Conservation (phyloP, 2,113 vertebrate species). For the Scomber japonicus region DNA sequence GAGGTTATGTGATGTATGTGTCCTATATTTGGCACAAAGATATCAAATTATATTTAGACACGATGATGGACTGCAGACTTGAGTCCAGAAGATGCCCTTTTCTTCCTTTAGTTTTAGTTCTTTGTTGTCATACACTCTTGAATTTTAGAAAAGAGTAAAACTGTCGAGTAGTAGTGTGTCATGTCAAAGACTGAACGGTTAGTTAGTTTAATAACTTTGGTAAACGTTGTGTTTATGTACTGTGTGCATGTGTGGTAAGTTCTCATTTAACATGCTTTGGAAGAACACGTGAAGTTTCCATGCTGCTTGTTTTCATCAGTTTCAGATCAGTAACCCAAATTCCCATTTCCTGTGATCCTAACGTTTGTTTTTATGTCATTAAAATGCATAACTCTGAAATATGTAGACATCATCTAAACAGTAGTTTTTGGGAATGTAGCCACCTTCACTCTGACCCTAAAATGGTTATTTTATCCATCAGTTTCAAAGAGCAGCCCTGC, state of each 20-base stretch:
- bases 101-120: background rate
- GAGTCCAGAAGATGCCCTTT: background rate
- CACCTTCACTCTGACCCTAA: no score
- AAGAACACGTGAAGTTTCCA: background rate
- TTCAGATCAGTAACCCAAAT: no score
- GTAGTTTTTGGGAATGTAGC: no score
- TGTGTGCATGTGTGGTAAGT: conserved; percentile 9
- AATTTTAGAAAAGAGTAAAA: conserved; percentile 15
- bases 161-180: conserved; percentile 8
- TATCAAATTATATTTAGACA: background rate
- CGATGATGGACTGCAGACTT: background rate
- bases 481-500: background rate
- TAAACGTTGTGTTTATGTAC: conserved; percentile 17
- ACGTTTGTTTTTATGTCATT: background rate
- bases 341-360: background rate
- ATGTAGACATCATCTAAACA: no score
- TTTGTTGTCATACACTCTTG: conserved; percentile 9
- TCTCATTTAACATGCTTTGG: conserved; percentile 2
- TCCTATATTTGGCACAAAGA: background rate
- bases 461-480: background rate
- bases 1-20: background rate
- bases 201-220: conserved; percentile 9
- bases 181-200: background rate
- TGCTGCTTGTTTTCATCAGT: conserved; percentile 6
- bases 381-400: no score